phyloP scores from a whole-genome alignment of 2,797 vertebrate genomes.

The Oreochromis grahami region DNA sequence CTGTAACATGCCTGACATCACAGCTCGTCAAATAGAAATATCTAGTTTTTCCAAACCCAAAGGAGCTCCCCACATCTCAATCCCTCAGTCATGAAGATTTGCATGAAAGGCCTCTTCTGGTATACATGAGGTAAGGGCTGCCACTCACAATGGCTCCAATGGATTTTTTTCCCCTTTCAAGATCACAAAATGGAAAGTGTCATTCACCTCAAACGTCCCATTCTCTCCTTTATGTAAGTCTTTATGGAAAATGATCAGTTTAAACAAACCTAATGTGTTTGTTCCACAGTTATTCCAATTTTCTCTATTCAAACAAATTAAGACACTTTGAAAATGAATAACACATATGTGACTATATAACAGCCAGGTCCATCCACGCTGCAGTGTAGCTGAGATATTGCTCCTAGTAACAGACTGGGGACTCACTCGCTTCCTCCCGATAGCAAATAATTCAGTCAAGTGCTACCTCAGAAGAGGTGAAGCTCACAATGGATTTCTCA shows the following conservation, averaged over 20 bases:
- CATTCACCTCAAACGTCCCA: neutral
- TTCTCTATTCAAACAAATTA: neutral
- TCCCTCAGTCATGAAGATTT: conserved; percentile 18
- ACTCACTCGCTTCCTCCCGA: conserved; percentile 53
- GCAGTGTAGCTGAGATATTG: conserved; percentile 34
- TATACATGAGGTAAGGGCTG: conserved; percentile 49
- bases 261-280: neutral
- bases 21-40: conserved; percentile 44
- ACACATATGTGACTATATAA: conserved; percentile 10
- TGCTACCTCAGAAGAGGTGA: conserved; percentile 56
- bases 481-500: conserved; percentile 75
- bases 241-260: neutral
- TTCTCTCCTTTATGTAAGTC: neutral
- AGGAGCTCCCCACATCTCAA: conserved; percentile 15
- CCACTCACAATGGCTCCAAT: conserved; percentile 38
- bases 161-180: conserved; percentile 5
- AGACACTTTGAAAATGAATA: conserved; percentile 11
- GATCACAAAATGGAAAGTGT: neutral
- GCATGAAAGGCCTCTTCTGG: neutral
- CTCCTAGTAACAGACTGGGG: conserved; percentile 32
- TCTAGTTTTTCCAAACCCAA: conserved; percentile 44
- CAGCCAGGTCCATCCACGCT: conserved; percentile 4
- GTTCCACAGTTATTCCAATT: neutral
- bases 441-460: conserved; percentile 68
- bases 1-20: conserved; percentile 39